Base-by-base conservation (phyloP, 1,140 invertebrate species). In the Laupala kohalensis region DNA sequence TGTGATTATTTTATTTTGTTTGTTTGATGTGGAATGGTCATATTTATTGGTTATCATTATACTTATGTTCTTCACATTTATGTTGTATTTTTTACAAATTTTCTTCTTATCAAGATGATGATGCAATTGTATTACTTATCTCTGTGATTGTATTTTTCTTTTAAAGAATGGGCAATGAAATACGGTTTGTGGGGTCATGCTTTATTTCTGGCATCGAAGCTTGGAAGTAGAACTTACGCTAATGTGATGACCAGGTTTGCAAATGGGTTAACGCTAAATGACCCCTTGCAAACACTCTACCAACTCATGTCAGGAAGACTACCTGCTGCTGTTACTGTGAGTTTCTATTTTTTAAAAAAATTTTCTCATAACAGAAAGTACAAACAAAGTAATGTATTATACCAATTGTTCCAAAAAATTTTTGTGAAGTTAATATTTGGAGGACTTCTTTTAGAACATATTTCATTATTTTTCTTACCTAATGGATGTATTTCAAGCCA, bases 141-240 rank as follows among this genome's bases (percentile, higher is more conserved):
- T 24, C 65, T 15, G 9, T 65, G 25, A 25, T 5, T 25, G 3
- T 69, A 72, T 71, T 76, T 65, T 77, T 74, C 28, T 72, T 73
- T 76, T 78, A 70, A 83, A 87, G 95, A 97, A 81, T 96, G 89
- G 86, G 95, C 96, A 24, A 94, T 96, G 87, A 88, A 88, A 74
- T 87, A 91, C 77, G 88, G 89, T 75, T 84, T 96, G 30, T 98
- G 96, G 96, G 94, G 94, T 15, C 95, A 98, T 82, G 95, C 96
- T 67, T 84, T 98, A 72, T 94, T 94, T 78, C 81, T 98, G 76
- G 92, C 94, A 53, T 92, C 90, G 75, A 95, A 95, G 85, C 87
- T 94, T 82, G 94, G 95, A 80, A 87, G 89, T 73, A 87, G 93
- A 73, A 90, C 90, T n/a, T 89, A 96, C 77, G 93, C 92, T 0